These are phyloP conservation scores for Pasiphila rectangulata DNA, from an alignment of 2,888 invertebrate species.

Conservation along the genomic window DNA sequence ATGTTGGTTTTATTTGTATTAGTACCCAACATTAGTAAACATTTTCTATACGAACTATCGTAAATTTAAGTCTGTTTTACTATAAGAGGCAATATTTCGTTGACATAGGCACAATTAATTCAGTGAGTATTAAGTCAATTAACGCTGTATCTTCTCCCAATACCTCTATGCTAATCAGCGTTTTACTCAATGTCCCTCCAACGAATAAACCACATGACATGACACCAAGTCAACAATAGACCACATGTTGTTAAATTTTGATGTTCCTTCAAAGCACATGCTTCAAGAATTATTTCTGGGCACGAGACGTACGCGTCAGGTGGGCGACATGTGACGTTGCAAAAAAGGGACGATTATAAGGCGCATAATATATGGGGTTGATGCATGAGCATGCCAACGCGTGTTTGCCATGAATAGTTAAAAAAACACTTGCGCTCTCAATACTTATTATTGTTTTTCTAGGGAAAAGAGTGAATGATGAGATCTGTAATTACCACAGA, in stretches of 20 bases:
- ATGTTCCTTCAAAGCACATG: constrained; percentile 30
- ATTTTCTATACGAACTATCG: too few species aligned
- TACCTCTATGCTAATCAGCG: too few species aligned
- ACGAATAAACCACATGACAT: constrained; percentile 8
- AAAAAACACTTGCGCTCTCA: constrained; percentile 10
- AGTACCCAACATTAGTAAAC: too few species aligned
- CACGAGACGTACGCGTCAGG: constrained; percentile 57
- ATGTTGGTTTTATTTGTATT: too few species aligned
- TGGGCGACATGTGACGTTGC: constrained; percentile 59
- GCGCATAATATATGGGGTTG: constrained; percentile 20
- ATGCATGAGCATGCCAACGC: constrained; percentile 14
- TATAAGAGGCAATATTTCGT: too few species aligned
- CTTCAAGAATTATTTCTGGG: constrained; percentile 35
- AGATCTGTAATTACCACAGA: too few species aligned
- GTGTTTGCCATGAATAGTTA: constrained; percentile 6
- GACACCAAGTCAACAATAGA: constrained; percentile 11
- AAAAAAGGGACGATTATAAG: constrained; percentile 38
- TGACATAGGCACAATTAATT: too few species aligned
- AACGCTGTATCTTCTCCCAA: too few species aligned
- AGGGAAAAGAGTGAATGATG: too few species aligned
- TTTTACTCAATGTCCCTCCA: background rate
- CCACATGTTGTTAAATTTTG: constrained; percentile 9
- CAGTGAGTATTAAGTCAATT: too few species aligned
- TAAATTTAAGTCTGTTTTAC: too few species aligned
- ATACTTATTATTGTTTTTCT: too few species aligned